These are phyloP conservation scores for Myotis findleyi DNA, from an alignment of 2,797 vertebrate genomes.

Conservation along the genomic window DNA sequence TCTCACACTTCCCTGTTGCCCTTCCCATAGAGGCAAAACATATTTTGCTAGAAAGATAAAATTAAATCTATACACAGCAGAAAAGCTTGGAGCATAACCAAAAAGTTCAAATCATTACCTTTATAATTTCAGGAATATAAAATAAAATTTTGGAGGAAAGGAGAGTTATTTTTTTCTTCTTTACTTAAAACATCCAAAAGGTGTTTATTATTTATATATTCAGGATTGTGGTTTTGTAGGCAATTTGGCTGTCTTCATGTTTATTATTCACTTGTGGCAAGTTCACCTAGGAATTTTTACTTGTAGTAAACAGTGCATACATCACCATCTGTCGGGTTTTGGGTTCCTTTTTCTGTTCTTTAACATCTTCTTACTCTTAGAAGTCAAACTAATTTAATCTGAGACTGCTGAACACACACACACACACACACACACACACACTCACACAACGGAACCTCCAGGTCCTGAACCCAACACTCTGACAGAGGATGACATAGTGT, in stretches of 20 bases:
- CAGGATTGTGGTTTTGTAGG: not conserved
- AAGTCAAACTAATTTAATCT: conserved; percentile 8
- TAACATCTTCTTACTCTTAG: not conserved
- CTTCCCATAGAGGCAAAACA: conserved; percentile 12
- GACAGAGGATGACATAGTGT: not conserved
- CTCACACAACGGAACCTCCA: not conserved
- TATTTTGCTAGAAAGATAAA: conserved; percentile 55
- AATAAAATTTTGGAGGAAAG: not conserved
- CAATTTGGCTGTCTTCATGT: not conserved
- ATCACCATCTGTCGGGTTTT: not conserved
- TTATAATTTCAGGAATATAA: conserved; percentile 6
- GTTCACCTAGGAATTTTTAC: conserved; percentile 19
- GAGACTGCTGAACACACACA: not conserved
- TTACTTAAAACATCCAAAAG: not conserved
- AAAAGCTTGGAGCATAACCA: not conserved
- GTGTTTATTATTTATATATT: not conserved
- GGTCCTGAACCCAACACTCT: not conserved
- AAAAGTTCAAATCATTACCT: not conserved
- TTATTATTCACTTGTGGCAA: not conserved
- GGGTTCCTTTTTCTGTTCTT: not conserved
- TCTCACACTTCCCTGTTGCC: not conserved
- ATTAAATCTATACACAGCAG: not conserved
- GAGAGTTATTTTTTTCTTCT: not conserved
- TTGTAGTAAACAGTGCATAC: not conserved
- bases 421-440: too few species aligned